Percentiles rank a stretch among this genome's conserved stretches.
These are phyloP conservation scores for Hirtodrosophila histrioides DNA, from an alignment of 2,888 invertebrate genomes.

Conservation along the genomic window DNA sequence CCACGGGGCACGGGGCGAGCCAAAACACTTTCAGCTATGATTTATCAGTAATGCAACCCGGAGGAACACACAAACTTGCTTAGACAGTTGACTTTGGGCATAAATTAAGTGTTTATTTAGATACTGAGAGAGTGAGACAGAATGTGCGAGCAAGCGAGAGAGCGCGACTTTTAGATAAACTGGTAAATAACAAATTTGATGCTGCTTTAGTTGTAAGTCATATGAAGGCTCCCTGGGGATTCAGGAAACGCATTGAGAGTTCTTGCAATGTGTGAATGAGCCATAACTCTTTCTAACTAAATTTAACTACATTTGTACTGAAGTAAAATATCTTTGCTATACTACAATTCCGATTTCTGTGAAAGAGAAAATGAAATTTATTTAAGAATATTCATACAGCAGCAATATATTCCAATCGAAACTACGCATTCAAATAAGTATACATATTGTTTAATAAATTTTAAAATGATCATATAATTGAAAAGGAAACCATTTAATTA, in stretches of 20 bases:
- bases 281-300: neutral
- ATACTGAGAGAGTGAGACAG: slow-evolving; percentile 15
- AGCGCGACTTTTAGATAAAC: slow-evolving; percentile 27
- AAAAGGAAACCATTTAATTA: no score
- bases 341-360: no score
- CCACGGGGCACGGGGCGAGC: slow-evolving; percentile 6
- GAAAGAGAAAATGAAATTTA: no score
- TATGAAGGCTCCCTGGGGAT: slow-evolving; percentile 6
- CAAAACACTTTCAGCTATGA: slow-evolving; percentile 64
- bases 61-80: slow-evolving; percentile 39
- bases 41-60: slow-evolving; percentile 63
- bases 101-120: slow-evolving; percentile 57
- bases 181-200: slow-evolving; percentile 28
- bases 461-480: no score
- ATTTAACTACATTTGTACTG: no score
- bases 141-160: neutral
- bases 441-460: no score
- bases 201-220: slow-evolving; percentile 6
- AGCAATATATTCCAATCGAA: no score
- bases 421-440: no score
- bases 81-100: slow-evolving; percentile 40
- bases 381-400: no score
- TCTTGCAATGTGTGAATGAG: slow-evolving; percentile 32
- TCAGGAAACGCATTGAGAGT: neutral
- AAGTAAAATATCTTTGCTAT: no score